Base-by-base conservation (phyloP, 2,113 vertebrate genomes). In the Scophthalmus maximus region DNA sequence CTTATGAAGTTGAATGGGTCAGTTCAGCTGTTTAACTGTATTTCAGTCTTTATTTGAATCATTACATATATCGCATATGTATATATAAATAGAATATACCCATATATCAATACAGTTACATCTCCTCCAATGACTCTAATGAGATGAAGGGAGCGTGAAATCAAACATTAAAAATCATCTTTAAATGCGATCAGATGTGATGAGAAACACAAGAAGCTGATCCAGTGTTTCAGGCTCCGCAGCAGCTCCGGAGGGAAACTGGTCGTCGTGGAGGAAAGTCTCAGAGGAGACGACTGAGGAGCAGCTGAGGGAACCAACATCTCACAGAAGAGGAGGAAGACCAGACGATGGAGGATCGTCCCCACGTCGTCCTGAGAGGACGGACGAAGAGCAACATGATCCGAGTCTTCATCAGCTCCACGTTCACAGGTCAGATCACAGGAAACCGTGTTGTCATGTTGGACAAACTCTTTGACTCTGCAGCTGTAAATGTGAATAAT, bases 381-480 rank as follows among this genome's bases (percentile, higher is more conserved):
- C 78, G 40, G 27, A 30, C 50, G 0, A 50, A 52, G 0, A 60
- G 73, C 88, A 94, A 85, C 30, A 86, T 89, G 1, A 86, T 95
- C 75, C 25, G 81, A 50, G 81, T 94, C 32, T 95, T 94, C 86
- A 72, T 94, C 89, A 95, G 95, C 87, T 95, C 94, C 59, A 68
- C 81, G 0, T 87, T 93, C 73, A 87, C 95, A 90, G 95, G 95
- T 96, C 86, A 94, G 83, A 83, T 15, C 22, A 2, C 17, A n/a
- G 0, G 40, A n/a, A 7, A 2, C 17, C 7, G 40, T 44, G 6
- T 44, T 44, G 5, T 17, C 40, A 44, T n/a, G 18, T 44, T 44
- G 40, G 17, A 18, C 6, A 6, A 44, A 18, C 17, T n/a, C 6
- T 40, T 10, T 3, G 9, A 34, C 38, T 15, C 5, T 40, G 15